A percentile compares a stretch with the other conserved stretches of the same genome.
Conservation (phyloP, 2,888 invertebrate genomes). For the Glaucopsyche alexis region DNA sequence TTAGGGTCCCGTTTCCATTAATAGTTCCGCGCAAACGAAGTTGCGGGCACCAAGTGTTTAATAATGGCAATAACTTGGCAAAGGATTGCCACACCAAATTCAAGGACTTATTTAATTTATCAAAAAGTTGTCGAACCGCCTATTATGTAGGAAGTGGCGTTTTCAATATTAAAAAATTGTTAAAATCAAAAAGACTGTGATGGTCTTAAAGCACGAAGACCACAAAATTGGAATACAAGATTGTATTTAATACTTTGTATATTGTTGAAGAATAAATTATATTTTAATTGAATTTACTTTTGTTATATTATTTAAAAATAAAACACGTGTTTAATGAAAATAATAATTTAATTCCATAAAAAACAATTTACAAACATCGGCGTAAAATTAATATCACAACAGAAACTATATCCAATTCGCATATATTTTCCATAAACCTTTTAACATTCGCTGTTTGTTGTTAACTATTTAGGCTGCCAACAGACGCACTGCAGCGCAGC, state of each 20-base stretch:
- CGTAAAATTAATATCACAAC: slow-evolving; percentile 45
- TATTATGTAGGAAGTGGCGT: background rate
- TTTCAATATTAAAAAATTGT: background rate
- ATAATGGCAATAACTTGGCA: background rate
- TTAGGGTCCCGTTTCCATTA: no score
- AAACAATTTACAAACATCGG: slow-evolving; percentile 54
- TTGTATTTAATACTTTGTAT: slow-evolving; percentile 3
- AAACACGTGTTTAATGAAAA: slow-evolving; percentile 60
- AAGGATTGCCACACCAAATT: background rate
- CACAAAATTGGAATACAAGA: background rate
- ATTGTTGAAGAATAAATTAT: background rate
- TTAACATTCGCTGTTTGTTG: background rate
- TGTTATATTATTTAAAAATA: slow-evolving; percentile 40
- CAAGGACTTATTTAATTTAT: background rate
- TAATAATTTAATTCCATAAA: slow-evolving; percentile 68
- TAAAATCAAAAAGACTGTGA: background rate
- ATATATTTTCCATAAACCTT: background rate
- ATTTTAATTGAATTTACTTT: background rate
- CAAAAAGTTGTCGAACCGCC: background rate
- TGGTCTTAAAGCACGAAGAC: background rate
- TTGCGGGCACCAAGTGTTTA: background rate
- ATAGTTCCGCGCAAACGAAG: no score
- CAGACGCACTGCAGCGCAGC: no score
- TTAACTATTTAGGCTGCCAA: no score
- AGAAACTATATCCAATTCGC: slow-evolving; percentile 36